A percentile compares a stretch with the other conserved stretches of the same genome.
Conservation (phyloP, 2,113 vertebrate species). For the Nestor notabilis region DNA sequence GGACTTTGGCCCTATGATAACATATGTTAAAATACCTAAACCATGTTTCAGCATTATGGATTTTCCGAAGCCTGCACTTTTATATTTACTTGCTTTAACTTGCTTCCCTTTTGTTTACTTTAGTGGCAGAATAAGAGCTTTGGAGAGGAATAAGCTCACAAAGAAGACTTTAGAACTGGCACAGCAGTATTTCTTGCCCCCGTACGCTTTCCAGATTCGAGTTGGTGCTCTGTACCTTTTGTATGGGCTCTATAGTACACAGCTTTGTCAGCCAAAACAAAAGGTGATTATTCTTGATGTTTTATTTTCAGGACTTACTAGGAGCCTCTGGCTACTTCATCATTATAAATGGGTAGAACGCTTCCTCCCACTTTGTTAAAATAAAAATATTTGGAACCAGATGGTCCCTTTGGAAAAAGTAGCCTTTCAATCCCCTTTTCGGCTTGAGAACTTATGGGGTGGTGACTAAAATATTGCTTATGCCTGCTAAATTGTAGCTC, state of each 20-base stretch:
- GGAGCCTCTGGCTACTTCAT: background rate
- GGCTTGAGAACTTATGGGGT: background rate
- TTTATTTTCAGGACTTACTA: background rate
- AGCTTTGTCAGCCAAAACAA: slow-evolving; percentile 82
- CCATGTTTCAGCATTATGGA: accelerated
- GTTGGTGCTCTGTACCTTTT: slow-evolving; percentile 92
- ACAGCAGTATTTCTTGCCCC: slow-evolving; percentile 84
- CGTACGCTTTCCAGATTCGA: slow-evolving; percentile 91
- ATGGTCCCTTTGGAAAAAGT: background rate
- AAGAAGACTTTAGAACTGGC: slow-evolving; percentile 79
- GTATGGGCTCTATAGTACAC: slow-evolving; percentile 83
- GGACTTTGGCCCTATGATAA: background rate
- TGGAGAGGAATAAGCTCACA: slow-evolving; percentile 80
- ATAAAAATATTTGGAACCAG: background rate
- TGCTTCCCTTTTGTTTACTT: background rate
- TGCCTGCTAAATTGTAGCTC: background rate
- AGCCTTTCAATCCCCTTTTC: background rate
- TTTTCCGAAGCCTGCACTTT: background rate
- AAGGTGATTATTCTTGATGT: slow-evolving; percentile 76
- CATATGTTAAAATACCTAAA: background rate
- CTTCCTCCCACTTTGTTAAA: background rate
- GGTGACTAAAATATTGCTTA: background rate
- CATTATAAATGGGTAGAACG: background rate
- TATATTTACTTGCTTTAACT: background rate
- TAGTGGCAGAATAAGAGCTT: slow-evolving; percentile 80